These are phyloP conservation scores for Phanerotoma sp. DNA, from an alignment of 2,888 invertebrate genomes.

Conservation along the genomic window DNA sequence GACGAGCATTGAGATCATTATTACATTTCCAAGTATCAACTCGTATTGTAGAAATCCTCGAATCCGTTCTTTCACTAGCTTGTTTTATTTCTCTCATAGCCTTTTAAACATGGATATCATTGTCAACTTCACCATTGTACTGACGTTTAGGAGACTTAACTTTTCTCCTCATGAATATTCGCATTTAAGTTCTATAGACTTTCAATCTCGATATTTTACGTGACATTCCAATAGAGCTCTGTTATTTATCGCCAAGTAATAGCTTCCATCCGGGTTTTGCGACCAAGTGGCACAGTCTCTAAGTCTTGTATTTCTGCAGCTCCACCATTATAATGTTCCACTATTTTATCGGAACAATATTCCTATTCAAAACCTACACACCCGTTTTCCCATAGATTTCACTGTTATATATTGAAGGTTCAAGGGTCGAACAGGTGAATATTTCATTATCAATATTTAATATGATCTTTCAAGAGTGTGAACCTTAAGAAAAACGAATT, in stretches of 20 bases:
- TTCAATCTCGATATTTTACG: slow-evolving; percentile 12
- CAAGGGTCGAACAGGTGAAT: not conserved
- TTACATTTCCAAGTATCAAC: slow-evolving; percentile 9
- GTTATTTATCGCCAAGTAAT: not conserved
- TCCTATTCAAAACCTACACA: slow-evolving; percentile 1
- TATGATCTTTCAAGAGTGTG: not conserved
- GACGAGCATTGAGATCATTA: slow-evolving; percentile 30
- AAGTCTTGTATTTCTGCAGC: too few species aligned
- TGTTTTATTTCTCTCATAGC: not conserved
- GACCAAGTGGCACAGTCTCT: slow-evolving; percentile 20
- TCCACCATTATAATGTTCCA: slow-evolving; percentile 2
- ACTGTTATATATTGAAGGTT: slow-evolving; percentile 1
- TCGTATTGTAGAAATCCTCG: not conserved
- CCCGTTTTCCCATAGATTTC: slow-evolving; percentile 27
- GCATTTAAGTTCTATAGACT: slow-evolving; percentile 7
- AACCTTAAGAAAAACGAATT: too few species aligned
- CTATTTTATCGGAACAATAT: slow-evolving; percentile 16
- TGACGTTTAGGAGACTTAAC: slow-evolving; percentile 4
- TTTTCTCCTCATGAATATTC: slow-evolving; percentile 2
- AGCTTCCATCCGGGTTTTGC: not conserved
- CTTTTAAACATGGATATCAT: slow-evolving; percentile 2
- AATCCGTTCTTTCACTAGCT: not conserved
- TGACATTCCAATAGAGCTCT: slow-evolving; percentile 8
- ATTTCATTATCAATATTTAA: not conserved
- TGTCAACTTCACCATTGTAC: slow-evolving; percentile 1